Percentiles rank a stretch among this genome's conserved stretches.
These are phyloP conservation scores for Delia radicum DNA, from an alignment of 1,140 invertebrate species.

Conservation along the genomic window DNA sequence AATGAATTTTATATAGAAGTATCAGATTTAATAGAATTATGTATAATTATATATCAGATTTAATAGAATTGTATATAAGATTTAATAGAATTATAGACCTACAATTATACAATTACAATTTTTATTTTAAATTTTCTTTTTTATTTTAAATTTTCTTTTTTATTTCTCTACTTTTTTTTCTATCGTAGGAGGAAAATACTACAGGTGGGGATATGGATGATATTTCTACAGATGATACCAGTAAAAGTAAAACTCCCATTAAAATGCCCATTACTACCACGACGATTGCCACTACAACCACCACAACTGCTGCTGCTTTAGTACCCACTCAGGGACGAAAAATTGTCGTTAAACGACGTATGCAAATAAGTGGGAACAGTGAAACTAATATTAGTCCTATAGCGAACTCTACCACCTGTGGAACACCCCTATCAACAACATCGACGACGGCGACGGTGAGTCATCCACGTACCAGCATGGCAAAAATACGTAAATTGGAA, in stretches of 20 bases:
- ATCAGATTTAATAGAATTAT: too few species aligned
- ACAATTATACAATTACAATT: too few species aligned
- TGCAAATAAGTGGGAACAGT: constrained; percentile 21
- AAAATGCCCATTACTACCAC: constrained; percentile 24
- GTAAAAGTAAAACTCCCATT: constrained; percentile 15
- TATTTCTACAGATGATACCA: constrained; percentile 37
- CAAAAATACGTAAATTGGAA: constrained; percentile 23
- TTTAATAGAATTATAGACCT: too few species aligned
- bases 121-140: constrained; percentile 7
- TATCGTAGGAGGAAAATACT: constrained; percentile 39
- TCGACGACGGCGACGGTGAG: not conserved
- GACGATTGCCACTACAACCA: constrained; percentile 20
- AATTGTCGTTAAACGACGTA: constrained; percentile 44
- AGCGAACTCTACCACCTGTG: not conserved
- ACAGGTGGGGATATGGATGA: constrained; percentile 42
- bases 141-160: not conserved
- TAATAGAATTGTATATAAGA: too few species aligned
- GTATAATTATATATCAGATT: too few species aligned
- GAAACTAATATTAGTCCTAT: not conserved
- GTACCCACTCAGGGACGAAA: constrained; percentile 34
- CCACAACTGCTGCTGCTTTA: constrained; percentile 30
- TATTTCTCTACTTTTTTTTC: not conserved
- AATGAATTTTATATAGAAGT: too few species aligned
- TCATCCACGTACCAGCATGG: not conserved
- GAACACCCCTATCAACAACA: not conserved